Base-by-base conservation (phyloP, 2,888 invertebrate genomes). In the Alentia gelatinosa region DNA sequence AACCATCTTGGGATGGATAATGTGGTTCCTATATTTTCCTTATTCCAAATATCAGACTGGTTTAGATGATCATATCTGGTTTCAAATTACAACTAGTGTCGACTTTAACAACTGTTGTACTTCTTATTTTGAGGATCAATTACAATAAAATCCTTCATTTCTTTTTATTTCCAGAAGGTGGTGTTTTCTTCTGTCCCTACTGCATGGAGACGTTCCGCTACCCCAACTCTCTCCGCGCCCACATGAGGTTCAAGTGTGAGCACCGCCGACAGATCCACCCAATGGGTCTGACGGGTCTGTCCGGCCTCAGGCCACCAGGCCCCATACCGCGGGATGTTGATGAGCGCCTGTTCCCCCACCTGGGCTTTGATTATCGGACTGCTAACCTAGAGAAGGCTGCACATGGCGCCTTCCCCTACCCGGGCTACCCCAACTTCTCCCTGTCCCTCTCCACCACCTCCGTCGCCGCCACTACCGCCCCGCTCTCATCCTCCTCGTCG, bases 171-270 rank as follows among this genome's bases (percentile, higher is more conserved):
- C 0, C 50, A 93, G 93, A 90, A 0, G 90, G 83, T 5, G 35
- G 89, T 30, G n/a, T 89, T 26, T 93, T 83, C 91, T 33, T 35
- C 63, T 93, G 93, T 88, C 93, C 94, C 0, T 91, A 93, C 47
- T 96, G 96, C 92, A 94, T 94, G 15, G 94, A 95, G 86, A 93
- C 92, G 30, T 96, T 95, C 91, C 93, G 94, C 35, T 94, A 94
- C 86, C 94, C 94, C 0, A 95, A 94, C 92, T 94, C 95, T 5
- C 91, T 95, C 35, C 93, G 95, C 75, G 95, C 95, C 12, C 96
- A 96, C 92, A 92, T 94, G 91, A 93, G 94, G 88, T 96, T 95
- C 92, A 94, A 94, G 92, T 95, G 95, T 91, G 91, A 91, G 50
- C 63, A 63, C 39, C 75, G 83, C 23, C 79, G 89, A 26, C 79